Evolutionary conservation across 2,113 vertebrate genomes (phyloP).

Genomic region (Bungarus multicinctus): DNA sequence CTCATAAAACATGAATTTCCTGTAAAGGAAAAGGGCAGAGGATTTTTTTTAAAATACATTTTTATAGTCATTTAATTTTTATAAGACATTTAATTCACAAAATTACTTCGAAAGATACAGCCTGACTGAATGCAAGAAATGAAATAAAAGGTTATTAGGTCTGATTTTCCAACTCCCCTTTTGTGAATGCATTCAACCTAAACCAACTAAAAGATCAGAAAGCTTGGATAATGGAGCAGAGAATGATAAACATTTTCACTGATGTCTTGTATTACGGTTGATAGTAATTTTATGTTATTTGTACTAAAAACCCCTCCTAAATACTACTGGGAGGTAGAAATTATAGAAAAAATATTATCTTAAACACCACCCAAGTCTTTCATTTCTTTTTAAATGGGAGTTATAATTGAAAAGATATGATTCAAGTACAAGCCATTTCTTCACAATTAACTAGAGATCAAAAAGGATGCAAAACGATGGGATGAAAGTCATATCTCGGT

Average conservation of each 20-base stretch:
- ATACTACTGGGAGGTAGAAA: not conserved
- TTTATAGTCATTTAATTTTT: constrained; percentile 30
- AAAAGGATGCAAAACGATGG: not conserved
- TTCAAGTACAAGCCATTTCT: constrained; percentile 46
- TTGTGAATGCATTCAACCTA: not conserved
- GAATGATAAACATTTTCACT: not conserved
- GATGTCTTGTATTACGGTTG: not conserved
- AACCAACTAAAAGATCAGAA: not conserved
- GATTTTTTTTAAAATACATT: constrained; percentile 14
- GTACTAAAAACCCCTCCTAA: not conserved
- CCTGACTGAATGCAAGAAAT: not conserved
- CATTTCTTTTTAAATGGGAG: constrained; percentile 37
- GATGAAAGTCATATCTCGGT: constrained; percentile 38
- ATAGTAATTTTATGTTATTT: not conserved
- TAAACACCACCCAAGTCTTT: constrained; percentile 1
- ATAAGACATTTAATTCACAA: constrained; percentile 19
- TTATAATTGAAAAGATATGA: constrained; percentile 9
- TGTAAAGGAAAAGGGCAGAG: constrained; percentile 19
- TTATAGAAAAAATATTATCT: not conserved
- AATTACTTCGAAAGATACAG: constrained; percentile 1
- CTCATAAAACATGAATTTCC: constrained; percentile 17
- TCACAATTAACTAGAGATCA: constrained; percentile 32
- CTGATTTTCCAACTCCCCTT: not conserved
- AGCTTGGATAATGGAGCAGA: not conserved
- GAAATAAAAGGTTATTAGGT: not conserved